Evolutionary conservation across 2,888 invertebrate genomes (phyloP), one percentile per base, ranked within the genome.

Genomic region (Acrobeloides nanus): DNA sequence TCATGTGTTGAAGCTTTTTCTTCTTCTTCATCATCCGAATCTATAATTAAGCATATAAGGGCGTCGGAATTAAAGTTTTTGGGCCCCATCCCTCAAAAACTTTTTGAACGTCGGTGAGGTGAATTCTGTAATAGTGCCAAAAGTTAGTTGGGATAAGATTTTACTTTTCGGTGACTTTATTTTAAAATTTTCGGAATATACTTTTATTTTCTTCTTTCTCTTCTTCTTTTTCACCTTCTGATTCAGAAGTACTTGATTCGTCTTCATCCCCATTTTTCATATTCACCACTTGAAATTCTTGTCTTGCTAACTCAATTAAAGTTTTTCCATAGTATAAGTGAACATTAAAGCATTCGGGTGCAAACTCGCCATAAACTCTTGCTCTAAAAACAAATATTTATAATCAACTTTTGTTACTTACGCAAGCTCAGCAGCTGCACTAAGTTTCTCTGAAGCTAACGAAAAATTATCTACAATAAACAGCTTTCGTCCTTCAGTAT

Each of bases 281-380:
- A 18, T 39, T 39, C 34, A 39, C 18, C 8, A 39, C 39, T 12
- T 12, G 12, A 3, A 27, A 24, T 27, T 23, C 24, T 34, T 39
- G 21, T n/a, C 21, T 18, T n/a, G 12, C 10, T 17, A 20, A 12
- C 24, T 39, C 39, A 24, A 39, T 10, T 10, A 23, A 27, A 3
- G 39, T 24, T 3, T 24, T 12, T 10, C 27, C 39, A 15, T 39
- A 39, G 27, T 2, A 12, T 17, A 39, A 12, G 39, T 39, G 24
- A 24, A 23, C 18, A 12, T 39, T 24, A 15, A 23, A 39, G 17
- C 20, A 23, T 20, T 39, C 39, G 10, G 12, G 21, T 3, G 21
- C 39, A 27, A 39, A 34, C 15, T 39, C 39, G 10, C 39, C 39
- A 4, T 24, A 39, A 10, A 39, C 2, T 3, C 17, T 39, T 10